Evolutionary conservation across 2,888 invertebrate species (phyloP), one percentile per base, ranked within the genome.

Genomic region (Caenorhabditis sp.): DNA sequence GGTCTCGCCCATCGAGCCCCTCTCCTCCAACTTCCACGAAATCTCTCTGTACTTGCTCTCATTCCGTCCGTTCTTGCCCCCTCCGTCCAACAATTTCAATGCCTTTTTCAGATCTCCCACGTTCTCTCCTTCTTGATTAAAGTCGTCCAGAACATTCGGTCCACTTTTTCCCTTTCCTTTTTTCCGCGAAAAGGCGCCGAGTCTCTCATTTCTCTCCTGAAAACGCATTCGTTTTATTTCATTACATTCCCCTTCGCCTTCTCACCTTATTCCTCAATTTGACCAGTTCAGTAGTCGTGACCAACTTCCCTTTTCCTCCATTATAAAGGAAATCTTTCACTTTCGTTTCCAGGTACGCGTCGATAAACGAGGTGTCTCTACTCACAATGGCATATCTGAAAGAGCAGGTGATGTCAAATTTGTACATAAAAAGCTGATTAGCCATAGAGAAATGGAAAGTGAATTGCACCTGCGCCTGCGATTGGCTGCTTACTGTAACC

Each of bases 301-400:
- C 93, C 90, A 95, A 93, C 70, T 94, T 93, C 0, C 98, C 97
- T 85, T 93, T 93, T 2, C 98, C 98, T 88, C 93, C 94, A 89
- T 96, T 95, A 90, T 97, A 97, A 22, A 98, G 91, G 90, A 95
- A 96, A 0, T 95, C 95, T 86, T 94, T 94, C 17, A 96, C 94
- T 59, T 78, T 77, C 20, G 66, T 70, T 30, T 76, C 77, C 20
- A 82, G 68, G 35, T 66, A 71, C 1, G 53, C 70, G 37, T 82
- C 81, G 30, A 86, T 79, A 17, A 85, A 58, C 4, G 86, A 85
- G 52, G 79, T 78, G 55, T 87, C 87, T 13, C 82, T 85, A 8
- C 81, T 85, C 26, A 81, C 78, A 27, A 79, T 52, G 9, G 87
- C 85, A 62, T 87, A 87, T 43, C 89, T 87, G 85, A n/a, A 66